Conservation (phyloP, 2,888 invertebrate genomes). For the Drosophila histrio region DNA sequence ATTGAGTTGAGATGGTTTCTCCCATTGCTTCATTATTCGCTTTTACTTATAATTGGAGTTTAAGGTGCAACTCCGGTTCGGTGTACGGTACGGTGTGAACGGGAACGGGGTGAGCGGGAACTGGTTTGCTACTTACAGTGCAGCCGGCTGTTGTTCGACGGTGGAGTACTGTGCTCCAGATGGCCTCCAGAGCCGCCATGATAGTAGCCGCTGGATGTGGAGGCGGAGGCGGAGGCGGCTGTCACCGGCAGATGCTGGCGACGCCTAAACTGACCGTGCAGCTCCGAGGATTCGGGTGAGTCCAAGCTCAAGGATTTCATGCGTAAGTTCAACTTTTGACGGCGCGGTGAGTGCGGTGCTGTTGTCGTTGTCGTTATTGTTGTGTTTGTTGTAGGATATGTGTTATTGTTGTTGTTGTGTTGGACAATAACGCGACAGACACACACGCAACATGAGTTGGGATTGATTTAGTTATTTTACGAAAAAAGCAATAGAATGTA, state of each 20-base stretch:
- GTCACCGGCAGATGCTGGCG: slow-evolving; percentile 87
- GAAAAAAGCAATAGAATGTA: slow-evolving; percentile 66
- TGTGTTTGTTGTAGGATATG: slow-evolving; percentile 29
- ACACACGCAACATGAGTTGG: slow-evolving; percentile 53
- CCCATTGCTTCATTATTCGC: background rate
- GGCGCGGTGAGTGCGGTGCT: slow-evolving; percentile 98
- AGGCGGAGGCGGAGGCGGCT: slow-evolving; percentile 84
- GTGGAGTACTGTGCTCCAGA: slow-evolving; percentile 84
- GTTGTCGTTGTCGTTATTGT: slow-evolving; percentile 74
- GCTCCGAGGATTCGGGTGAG: slow-evolving; percentile 96
- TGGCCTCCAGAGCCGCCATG: slow-evolving; percentile 84
- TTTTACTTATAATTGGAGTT: slow-evolving; percentile 13
- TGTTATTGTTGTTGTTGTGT: slow-evolving; percentile 32
- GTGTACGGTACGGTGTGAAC: slow-evolving; percentile 27
- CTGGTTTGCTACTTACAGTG: slow-evolving; percentile 86
- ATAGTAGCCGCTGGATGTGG: slow-evolving; percentile 80
- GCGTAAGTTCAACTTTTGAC: slow-evolving; percentile 97
- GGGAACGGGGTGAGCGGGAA: slow-evolving; percentile 29
- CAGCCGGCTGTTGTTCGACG: slow-evolving; percentile 86
- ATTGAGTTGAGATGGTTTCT: background rate
- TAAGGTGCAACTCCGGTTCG: slow-evolving; percentile 41
- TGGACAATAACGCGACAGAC: slow-evolving; percentile 52
- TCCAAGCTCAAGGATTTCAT: slow-evolving; percentile 99
- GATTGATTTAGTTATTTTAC: slow-evolving; percentile 1
- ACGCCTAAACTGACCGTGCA: slow-evolving; percentile 89